phyloP scores from a whole-genome alignment of 2,888 invertebrate species.

The Ellobium chinense region DNA sequence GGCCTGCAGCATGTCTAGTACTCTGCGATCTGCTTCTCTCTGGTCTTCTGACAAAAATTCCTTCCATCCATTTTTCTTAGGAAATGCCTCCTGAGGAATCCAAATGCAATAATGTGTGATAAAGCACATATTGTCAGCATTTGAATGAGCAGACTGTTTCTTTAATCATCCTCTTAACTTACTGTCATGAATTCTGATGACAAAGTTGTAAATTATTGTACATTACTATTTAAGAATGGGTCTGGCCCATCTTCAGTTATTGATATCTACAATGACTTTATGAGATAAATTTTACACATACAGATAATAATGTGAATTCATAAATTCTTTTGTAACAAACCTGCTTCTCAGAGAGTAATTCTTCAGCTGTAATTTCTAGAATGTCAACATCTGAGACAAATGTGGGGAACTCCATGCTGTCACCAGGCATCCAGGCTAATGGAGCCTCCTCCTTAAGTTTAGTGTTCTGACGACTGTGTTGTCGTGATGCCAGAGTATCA shows the following conservation, averaged over 20 bases:
- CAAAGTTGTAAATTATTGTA: no score
- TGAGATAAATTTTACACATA: no score
- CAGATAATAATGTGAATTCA: no score
- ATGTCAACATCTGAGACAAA: slow-evolving; percentile 45
- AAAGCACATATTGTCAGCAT: no score
- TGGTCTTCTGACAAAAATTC: slow-evolving; percentile 70
- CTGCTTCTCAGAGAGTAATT: no score
- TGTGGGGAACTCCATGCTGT: slow-evolving; percentile 39
- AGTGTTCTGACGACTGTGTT: slow-evolving; percentile 56
- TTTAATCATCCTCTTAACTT: background rate
- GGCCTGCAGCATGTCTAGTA: slow-evolving; percentile 71
- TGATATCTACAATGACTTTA: no score
- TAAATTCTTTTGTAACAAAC: no score
- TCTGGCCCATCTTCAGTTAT: no score
- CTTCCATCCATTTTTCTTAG: slow-evolving; percentile 69
- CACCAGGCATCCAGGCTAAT: background rate
- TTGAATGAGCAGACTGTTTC: no score
- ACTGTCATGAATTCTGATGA: background rate
- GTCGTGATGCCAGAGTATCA: slow-evolving; percentile 68
- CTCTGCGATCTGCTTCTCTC: slow-evolving; percentile 66
- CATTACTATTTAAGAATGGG: no score
- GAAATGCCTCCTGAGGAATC: slow-evolving; percentile 47
- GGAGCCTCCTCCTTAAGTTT: slow-evolving; percentile 39
- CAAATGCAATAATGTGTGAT: no score
- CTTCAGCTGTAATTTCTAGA: background rate